Evolutionary conservation across 2,888 invertebrate species (phyloP), one percentile per base, ranked within the genome.

Genomic region (Drosophila meridionalis): DNA sequence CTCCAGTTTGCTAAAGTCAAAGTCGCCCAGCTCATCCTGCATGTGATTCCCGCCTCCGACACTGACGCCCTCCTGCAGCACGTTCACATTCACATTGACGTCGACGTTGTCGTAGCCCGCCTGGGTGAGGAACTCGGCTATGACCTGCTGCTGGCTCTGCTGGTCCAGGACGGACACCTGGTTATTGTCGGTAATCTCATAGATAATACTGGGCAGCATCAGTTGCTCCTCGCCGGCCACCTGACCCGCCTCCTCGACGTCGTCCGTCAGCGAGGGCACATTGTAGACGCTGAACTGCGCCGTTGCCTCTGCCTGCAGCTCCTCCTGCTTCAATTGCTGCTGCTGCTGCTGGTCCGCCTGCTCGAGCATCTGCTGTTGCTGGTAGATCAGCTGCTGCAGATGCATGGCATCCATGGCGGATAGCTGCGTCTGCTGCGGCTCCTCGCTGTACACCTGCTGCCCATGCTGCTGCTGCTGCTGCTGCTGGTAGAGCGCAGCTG

Each of bases 181-280:
- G 68, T 89, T 90, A 57, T 89, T 86, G 48, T 80, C 87, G 5
- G 86, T 86, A 70, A 90, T 87, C 79, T 91, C 92, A 80, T 92
- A 92, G 52, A 92, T 90, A 53, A 87, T 89, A 71, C 74, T 89
- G 42, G 78, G 89, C 80, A 80, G 83, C 60, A 78, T 89, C 84
- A 86, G 74, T n/a, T 90, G 91, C 70, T 91, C 90, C 14, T 83
- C 77, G 8, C 55, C 28, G 34, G 53, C 28, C n/a, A 36, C 20
- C 14, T 61, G 36, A 20, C 50, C 20, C 28, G 36, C 6, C 60
- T 55, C 52, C 4, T 66, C 71, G 1, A 58, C 73, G 60, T 87
- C 92, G 57, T 91, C 91, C 4, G 92, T 90, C 43, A 91, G 69
- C 3, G 92, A 92, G 38, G 90, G 91, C 56, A 91, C 89, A 80